Conservation (phyloP, 2,113 vertebrate genomes). For the Megaleporinus macrocephalus region DNA sequence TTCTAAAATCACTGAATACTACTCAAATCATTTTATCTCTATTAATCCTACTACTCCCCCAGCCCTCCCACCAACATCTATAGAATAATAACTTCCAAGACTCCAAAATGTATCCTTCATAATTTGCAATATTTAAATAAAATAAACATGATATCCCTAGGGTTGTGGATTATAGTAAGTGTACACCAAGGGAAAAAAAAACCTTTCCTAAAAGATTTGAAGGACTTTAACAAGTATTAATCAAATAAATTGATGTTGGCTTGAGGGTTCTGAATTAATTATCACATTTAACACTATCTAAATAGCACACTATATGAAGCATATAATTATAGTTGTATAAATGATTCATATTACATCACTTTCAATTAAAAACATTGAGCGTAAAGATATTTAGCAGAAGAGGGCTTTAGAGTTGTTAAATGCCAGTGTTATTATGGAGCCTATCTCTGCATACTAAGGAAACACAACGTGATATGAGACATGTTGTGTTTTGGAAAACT, state of each 20-base stretch:
- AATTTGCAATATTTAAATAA: background rate
- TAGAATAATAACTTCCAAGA: background rate
- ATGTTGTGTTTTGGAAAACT: background rate
- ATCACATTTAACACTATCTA: conserved; percentile 76
- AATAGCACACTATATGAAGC: conserved; percentile 77
- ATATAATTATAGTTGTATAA: conserved; percentile 72
- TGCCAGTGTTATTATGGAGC: background rate
- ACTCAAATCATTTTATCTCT: background rate
- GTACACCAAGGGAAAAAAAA: conserved; percentile 48
- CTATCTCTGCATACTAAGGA: background rate
- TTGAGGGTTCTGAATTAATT: conserved; percentile 77
- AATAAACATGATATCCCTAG: conserved; percentile 17
- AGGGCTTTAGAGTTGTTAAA: conserved; percentile 1
- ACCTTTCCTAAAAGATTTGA: conserved; percentile 64
- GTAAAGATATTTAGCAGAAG: conserved; percentile 33
- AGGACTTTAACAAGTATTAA: conserved; percentile 76
- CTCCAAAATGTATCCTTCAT: background rate
- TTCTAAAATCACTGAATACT: background rate
- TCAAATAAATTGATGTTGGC: conserved; percentile 80
- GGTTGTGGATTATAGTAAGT: conserved; percentile 31
- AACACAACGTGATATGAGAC: background rate
- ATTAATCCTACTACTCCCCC: background rate
- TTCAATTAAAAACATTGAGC: conserved; percentile 55
- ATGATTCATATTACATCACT: conserved; percentile 69
- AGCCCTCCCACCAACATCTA: background rate